Base-by-base conservation (phyloP, 2,888 invertebrate species). In the Dichetophora obliterata region DNA sequence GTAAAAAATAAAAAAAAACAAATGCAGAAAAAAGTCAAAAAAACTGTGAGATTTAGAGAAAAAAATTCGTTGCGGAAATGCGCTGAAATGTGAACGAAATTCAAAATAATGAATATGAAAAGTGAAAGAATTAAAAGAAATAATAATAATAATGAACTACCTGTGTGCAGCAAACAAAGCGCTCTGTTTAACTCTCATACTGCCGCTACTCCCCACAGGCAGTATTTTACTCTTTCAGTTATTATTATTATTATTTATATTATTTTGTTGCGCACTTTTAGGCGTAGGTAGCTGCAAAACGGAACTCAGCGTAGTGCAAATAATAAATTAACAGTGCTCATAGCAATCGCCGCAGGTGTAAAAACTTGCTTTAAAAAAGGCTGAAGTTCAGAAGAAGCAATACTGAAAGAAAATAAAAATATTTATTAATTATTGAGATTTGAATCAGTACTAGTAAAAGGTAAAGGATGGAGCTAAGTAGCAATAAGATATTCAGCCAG, bases 61-160 rank as follows among this genome's bases (percentile, higher is more conserved):
- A 50, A 16, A 48, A 71, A 65, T 52, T 43, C 22, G n/a, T 81
- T 83, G 81, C 85, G 80, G 86, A 87, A 86, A 85, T 81, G 84
- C 83, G 82, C 84, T 86, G 84, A 86, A 87, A 87, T 83, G 84
- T 82, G 86, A 84, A 82, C 85, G 77, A 85, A 87, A 83, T 85
- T 86, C 83, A 83, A 85, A 86, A 87, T 86, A 86, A 86, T 84
- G 86, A 86, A 84, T 84, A 82, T 82, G 83, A 37, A 54, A 27
- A 37, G 24, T 16, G 27, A 63, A 73, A 74, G 19, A 59, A 61
- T 27, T 16, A 63, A 63, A 57, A 50, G 31, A n/a, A n/a, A 63
- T 31, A 63, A 43, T 22, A 74, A 65, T 50, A 74, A 74, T 74
- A 74, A 74, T 74, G 74, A 74, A 65, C 74, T 65, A 65, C 74